These are phyloP conservation scores for Acanthurus leucopareius DNA, from an alignment of 2,797 vertebrate species.

Conservation along the genomic window DNA sequence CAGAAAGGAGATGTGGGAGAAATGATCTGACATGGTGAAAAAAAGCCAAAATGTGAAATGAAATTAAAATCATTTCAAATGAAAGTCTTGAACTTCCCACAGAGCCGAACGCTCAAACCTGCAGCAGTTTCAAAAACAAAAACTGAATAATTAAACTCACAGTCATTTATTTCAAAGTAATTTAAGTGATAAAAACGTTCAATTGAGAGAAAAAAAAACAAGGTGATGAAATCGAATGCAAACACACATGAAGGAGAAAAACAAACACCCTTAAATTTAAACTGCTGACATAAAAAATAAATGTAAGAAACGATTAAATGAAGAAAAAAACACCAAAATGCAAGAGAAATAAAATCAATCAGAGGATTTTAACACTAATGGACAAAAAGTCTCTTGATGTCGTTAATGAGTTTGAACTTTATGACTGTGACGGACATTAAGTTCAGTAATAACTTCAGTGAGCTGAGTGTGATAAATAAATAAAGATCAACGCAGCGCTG, in stretches of 20 bases:
- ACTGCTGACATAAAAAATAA: neutral
- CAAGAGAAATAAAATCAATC: neutral
- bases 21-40: conserved; percentile 11
- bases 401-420: neutral
- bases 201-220: neutral
- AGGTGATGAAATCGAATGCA: conserved; percentile 13
- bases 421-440: neutral
- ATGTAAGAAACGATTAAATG: neutral
- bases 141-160: neutral
- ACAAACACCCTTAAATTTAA: neutral
- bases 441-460: neutral
- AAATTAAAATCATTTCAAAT: neutral
- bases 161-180: neutral
- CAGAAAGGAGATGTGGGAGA: neutral
- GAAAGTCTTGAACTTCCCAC: neutral
- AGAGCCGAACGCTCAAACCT: neutral
- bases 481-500: too few relatives aligned
- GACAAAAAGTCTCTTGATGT: neutral
- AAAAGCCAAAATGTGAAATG: conserved; percentile 31
- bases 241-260: neutral
- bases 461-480: neutral
- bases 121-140: neutral
- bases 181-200: neutral
- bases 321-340: neutral
- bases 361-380: too few relatives aligned